Evolutionary conservation across 2,113 vertebrate genomes (phyloP), one percentile per base, ranked within the genome.

Genomic region (Pleuronectes platessa): DNA sequence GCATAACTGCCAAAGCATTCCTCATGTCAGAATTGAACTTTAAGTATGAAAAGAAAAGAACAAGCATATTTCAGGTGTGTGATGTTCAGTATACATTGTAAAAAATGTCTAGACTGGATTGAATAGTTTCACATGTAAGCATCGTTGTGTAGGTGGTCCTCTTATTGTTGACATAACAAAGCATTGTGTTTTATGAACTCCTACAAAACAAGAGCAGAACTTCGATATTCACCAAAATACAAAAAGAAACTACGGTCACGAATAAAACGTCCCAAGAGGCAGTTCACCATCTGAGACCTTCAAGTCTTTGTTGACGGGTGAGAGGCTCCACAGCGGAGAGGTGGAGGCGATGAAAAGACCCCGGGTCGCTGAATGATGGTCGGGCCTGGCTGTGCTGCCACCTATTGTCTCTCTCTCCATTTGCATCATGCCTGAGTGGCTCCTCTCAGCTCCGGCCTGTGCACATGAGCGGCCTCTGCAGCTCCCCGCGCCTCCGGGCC

Each of bases 401-500:
- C 66, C 88, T 85, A 60, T 81, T 82, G 88, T 84, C 65, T 31
- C 37, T 55, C 62, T 71, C 27, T 68, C 73, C 14, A 45, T 68
- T 26, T 89, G 84, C 84, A 81, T 81, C 78, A 83, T 45, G 88
- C 84, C 82, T 78, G 89, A 89, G 81, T 81, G 87, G 59, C 64
- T 79, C 35, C 70, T 74, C 69, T 83, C 54, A 86, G 87, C 86
- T 4, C 65, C 61, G 61, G 74, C 77, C 85, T 31, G 73, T 80
- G 82, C 78, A 76, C 80, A 81, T 79, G 76, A 77, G 73, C 66
- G 74, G 81, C 66, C 86, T 69, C 79, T 51, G 67, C 5, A 24
- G 69, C 84, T 62, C 62, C 71, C 27, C 23, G 71, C n/a, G 65
- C 79, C 83, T 88, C 67, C 74, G 61, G 13, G 82, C 63, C 65